Evolutionary conservation across 1,140 invertebrate genomes (phyloP).

Genomic region (Sweltsa coloradensis): DNA sequence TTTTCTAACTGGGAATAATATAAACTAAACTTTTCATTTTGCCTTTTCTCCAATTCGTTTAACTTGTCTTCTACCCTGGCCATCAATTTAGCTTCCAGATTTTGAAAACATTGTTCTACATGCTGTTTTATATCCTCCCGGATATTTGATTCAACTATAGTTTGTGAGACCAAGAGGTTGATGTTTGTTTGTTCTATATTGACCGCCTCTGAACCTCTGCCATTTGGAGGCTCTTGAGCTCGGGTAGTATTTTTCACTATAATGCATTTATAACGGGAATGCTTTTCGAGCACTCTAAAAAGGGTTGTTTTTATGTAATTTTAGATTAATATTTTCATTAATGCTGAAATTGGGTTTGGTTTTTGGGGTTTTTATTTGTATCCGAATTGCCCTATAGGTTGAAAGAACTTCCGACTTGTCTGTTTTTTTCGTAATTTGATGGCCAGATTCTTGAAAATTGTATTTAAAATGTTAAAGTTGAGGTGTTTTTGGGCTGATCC

Average conservation of each 20-base stretch:
- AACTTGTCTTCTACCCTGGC: constrained; percentile 28
- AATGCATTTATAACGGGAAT: too few species aligned
- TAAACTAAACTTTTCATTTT: constrained; percentile 27
- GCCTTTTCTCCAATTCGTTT: constrained; percentile 25
- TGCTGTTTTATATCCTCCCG: too few species aligned
- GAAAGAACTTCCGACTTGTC: constrained; percentile 7
- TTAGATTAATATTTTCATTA: neutral
- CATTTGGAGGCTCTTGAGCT: too few species aligned
- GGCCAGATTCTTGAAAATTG: constrained; percentile 24
- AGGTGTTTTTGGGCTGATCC: constrained; percentile 9
- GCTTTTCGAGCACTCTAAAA: too few species aligned
- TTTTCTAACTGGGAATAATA: constrained; percentile 20
- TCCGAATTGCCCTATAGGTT: neutral
- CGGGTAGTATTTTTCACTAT: too few species aligned
- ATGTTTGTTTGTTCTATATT: too few species aligned
- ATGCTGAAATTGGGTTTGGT: neutral
- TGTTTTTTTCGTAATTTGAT: constrained; percentile 22
- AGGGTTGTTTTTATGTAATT: too few species aligned
- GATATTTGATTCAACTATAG: too few species aligned
- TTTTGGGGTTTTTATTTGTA: neutral
- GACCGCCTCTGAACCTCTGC: too few species aligned
- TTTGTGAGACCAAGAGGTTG: too few species aligned
- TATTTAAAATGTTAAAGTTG: neutral
- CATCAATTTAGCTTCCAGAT: too few species aligned
- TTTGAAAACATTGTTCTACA: too few species aligned